phyloP scores from a whole-genome alignment of 2,888 invertebrate genomes.

The Scaptodrosophila latifasciaeformis region DNA sequence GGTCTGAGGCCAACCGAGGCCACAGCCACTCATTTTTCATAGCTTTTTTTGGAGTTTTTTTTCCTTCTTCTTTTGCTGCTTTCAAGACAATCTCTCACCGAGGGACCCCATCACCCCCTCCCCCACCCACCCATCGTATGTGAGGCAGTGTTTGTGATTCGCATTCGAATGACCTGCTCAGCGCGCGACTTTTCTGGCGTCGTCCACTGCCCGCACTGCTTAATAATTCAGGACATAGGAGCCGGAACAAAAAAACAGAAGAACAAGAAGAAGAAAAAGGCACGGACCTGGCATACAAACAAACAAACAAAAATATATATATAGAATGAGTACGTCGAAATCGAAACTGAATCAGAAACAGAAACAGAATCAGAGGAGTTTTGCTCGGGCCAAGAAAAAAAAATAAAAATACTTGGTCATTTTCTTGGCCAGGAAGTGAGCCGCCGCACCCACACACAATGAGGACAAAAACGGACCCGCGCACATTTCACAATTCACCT shows the following conservation, averaged over 20 bases:
- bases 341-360: too few species aligned
- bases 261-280: constrained; percentile 26
- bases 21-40: neutral
- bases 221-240: constrained; percentile 70
- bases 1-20: too few species aligned
- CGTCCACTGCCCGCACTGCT: constrained; percentile 40
- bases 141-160: constrained; percentile 26
- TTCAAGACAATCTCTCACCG: neutral
- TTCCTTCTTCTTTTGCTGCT: constrained; percentile 5
- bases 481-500: neutral
- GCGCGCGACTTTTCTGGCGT: constrained; percentile 10
- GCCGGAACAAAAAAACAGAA: too few species aligned
- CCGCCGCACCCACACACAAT: neutral
- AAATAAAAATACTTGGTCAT: too few species aligned
- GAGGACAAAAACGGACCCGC: neutral
- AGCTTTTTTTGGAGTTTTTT: constrained; percentile 13
- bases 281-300: constrained; percentile 2
- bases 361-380: too few species aligned
- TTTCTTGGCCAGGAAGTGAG: neutral
- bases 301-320: neutral
- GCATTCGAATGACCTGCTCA: constrained; percentile 65
- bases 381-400: too few species aligned
- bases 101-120: too few species aligned
- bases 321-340: neutral
- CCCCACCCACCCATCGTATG: too few species aligned